A percentile compares a stretch with the other conserved stretches of the same genome.
Evolutionary conservation across 2,797 vertebrate species (phyloP).

Genomic region (Tympanoctomys barrerae): DNA sequence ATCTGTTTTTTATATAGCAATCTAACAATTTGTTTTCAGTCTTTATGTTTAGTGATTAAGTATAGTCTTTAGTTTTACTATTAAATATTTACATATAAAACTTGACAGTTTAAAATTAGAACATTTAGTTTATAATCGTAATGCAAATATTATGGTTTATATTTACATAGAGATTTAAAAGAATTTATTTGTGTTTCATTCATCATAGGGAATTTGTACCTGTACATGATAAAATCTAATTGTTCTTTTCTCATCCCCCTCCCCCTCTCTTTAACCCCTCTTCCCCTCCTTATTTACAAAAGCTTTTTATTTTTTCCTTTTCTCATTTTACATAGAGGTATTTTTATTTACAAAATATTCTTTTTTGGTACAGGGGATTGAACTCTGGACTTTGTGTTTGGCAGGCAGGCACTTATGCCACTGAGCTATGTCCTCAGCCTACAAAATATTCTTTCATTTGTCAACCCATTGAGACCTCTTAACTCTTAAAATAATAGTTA

Average conservation of each 20-base stretch:
- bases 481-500: constrained; percentile 5
- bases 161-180: constrained; percentile 24
- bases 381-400: no score
- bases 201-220: not conserved
- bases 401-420: no score
- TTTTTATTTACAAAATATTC: not conserved
- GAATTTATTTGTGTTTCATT: not conserved
- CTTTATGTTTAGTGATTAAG: constrained; percentile 37
- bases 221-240: not conserved
- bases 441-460: constrained; percentile 40
- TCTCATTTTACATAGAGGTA: not conserved
- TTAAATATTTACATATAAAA: constrained; percentile 52
- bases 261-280: not conserved
- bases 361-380: not conserved
- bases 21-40: constrained; percentile 48
- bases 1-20: constrained; percentile 49
- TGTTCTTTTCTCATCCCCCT: not conserved
- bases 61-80: constrained; percentile 58
- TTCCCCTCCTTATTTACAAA: not conserved
- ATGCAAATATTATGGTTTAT: constrained; percentile 38
- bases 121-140: constrained; percentile 49
- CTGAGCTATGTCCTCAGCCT: not conserved
- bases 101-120: constrained; percentile 48
- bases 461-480: constrained; percentile 16
- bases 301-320: not conserved